These are phyloP conservation scores for Drosophila mayaguana DNA, from an alignment of 2,888 invertebrate genomes.

Conservation along the genomic window DNA sequence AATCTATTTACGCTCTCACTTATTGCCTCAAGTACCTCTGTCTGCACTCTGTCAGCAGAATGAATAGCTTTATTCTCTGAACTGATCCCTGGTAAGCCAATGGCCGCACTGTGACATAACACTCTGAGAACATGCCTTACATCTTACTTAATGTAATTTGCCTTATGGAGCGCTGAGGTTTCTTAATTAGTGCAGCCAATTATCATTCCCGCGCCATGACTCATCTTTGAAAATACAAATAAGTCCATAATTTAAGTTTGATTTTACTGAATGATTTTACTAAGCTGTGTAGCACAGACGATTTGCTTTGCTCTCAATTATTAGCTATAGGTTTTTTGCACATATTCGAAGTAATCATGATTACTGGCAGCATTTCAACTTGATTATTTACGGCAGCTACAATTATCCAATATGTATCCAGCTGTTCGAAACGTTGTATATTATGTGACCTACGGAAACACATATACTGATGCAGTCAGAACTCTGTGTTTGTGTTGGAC, in stretches of 20 bases:
- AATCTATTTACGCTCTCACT: conserved; percentile 17
- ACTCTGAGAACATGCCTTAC: conserved; percentile 7
- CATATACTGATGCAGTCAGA: not conserved
- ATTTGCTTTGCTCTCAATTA: not conserved
- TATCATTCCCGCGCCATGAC: conserved; percentile 27
- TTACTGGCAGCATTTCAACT: no score
- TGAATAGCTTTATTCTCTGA: not conserved
- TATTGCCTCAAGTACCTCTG: not conserved
- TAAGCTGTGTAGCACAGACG: not conserved
- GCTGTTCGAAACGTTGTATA: not conserved
- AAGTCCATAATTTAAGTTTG: conserved; percentile 20
- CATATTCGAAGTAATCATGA: no score
- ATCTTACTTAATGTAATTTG: conserved; percentile 23
- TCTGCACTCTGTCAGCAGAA: not conserved
- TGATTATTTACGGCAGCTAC: not conserved
- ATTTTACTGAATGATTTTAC: conserved; percentile 22
- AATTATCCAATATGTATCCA: not conserved
- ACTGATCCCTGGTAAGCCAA: conserved; percentile 1
- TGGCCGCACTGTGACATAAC: not conserved
- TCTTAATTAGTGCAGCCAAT: conserved; percentile 50
- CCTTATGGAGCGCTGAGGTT: conserved; percentile 22
- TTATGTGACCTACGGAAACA: not conserved
- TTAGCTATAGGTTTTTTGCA: not conserved
- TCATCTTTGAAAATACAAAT: conserved; percentile 15
- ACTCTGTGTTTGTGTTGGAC: no score